Base-by-base conservation (phyloP, 2,888 invertebrate genomes). In the Aleiodes alternator region DNA sequence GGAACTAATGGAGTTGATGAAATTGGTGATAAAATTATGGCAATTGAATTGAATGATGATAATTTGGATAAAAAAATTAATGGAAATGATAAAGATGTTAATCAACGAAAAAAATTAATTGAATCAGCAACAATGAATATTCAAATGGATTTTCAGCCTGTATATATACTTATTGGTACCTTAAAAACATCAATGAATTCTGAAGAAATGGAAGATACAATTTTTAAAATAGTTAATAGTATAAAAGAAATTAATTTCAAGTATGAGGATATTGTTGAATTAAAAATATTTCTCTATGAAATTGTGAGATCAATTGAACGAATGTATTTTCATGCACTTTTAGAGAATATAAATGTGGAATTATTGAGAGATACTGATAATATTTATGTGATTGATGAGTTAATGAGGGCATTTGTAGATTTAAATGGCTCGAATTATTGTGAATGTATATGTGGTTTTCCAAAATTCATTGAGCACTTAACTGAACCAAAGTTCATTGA, bases 371-470 rank as follows among this genome's bases (percentile, higher is more conserved):
- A 75, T 29, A 83, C 81, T 55, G 73, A 78, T n/a, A 84, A 80
- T 69, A 77, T 80, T 48, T 77, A 68, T 9, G 76, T 87, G 31
- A 43, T 84, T 4, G 79, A 83, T 16, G 84, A 88, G 75, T 76
- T 85, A 80, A 90, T 91, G 4, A 91, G 92, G 75, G 92, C 92
- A 0, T 93, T 94, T 85, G 89, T 93, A 82, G 91, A 91, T 72
- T 90, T 92, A 0, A 92, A 92, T 87, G 83, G 89, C 70, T 90
- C 90, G 66, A 90, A 87, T 38, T 75, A 51, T 34, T 48, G 82
- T 87, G 91, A 91, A 59, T 94, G 94, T 82, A 89, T 90, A 73
- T 94, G 94, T 83, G 92, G 92, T 8, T 93, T 91, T 83, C 93
- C 93, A 0, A 85, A 92, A 43, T 93, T 93, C 0, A 91, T 88